These are phyloP conservation scores for Erebia epiphron DNA, from an alignment of 2,888 invertebrate species.

Conservation along the genomic window DNA sequence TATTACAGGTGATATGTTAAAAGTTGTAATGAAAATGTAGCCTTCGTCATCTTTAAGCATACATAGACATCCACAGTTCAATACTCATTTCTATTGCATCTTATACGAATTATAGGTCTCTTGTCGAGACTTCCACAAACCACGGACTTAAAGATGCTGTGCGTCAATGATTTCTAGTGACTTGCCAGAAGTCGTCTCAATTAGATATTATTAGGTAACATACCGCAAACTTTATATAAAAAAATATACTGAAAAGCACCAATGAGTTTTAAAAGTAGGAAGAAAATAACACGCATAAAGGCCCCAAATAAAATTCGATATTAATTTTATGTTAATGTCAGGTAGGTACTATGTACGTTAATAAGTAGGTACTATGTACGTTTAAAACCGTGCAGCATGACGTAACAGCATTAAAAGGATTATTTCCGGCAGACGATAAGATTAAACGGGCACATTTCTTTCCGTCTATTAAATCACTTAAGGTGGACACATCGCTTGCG, in stretches of 20 bases:
- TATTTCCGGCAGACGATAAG: constrained; percentile 54
- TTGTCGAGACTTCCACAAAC: too few relatives aligned
- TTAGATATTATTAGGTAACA: too few relatives aligned
- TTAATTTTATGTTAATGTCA: constrained; percentile 12
- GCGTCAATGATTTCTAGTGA: too few relatives aligned
- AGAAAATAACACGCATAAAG: background rate
- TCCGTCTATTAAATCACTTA: constrained; percentile 83
- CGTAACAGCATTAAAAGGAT: constrained; percentile 40
- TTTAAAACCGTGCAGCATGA: constrained; percentile 3
- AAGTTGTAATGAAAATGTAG: too few relatives aligned
- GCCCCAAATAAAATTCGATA: constrained; percentile 1
- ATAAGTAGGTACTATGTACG: background rate
- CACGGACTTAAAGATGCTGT: too few relatives aligned
- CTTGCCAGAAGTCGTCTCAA: too few relatives aligned
- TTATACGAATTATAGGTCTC: too few relatives aligned
- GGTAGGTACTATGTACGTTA: background rate
- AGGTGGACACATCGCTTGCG: constrained; percentile 81
- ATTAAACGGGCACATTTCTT: constrained; percentile 78
- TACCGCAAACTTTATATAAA: too few relatives aligned
- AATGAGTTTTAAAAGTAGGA: background rate
- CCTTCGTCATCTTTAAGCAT: too few relatives aligned
- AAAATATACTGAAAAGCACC: background rate
- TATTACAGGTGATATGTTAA: background rate
- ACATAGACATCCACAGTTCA: too few relatives aligned
- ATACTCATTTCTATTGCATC: too few relatives aligned